Evolutionary conservation across 2,797 vertebrate species (phyloP).

Genomic region (Molossus molossus): DNA sequence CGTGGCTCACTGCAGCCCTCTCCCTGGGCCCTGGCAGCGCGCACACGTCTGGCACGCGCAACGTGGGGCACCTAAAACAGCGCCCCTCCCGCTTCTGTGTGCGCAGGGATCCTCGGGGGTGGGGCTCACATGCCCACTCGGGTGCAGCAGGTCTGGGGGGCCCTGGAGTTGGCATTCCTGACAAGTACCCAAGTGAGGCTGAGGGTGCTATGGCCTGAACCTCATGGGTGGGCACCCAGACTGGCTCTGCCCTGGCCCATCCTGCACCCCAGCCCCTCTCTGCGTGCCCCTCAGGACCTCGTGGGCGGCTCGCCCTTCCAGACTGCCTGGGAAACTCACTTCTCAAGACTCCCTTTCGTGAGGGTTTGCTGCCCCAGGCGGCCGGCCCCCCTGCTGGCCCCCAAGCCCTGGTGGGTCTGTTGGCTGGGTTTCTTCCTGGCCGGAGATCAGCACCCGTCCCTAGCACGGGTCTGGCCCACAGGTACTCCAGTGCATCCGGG

Average conservation of each 20-base stretch:
- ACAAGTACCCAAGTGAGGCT: not conserved
- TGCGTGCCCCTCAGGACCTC: fast-evolving
- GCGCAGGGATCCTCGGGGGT: not conserved
- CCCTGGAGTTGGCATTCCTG: not conserved
- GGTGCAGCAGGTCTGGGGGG: not conserved
- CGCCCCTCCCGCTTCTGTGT: too few species aligned
- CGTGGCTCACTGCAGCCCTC: not conserved
- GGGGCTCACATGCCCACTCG: not conserved
- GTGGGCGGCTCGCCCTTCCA: not conserved
- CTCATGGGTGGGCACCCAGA: too few species aligned
- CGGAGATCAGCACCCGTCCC: not conserved
- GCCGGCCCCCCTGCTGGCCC: not conserved
- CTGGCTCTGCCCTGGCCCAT: not conserved
- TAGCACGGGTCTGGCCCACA: not conserved
- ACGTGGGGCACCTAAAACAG: too few species aligned
- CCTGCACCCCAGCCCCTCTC: not conserved
- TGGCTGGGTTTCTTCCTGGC: not conserved
- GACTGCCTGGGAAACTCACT: not conserved
- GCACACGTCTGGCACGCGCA: not conserved
- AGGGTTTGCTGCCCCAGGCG: not conserved
- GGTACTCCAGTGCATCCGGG: not conserved
- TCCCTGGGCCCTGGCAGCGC: fast-evolving
- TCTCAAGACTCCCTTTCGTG: not conserved
- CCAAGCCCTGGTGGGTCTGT: not conserved
- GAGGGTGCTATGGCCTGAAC: not conserved